Conservation (phyloP, 1,140 invertebrate species). For the Drosophila asahinai region DNA sequence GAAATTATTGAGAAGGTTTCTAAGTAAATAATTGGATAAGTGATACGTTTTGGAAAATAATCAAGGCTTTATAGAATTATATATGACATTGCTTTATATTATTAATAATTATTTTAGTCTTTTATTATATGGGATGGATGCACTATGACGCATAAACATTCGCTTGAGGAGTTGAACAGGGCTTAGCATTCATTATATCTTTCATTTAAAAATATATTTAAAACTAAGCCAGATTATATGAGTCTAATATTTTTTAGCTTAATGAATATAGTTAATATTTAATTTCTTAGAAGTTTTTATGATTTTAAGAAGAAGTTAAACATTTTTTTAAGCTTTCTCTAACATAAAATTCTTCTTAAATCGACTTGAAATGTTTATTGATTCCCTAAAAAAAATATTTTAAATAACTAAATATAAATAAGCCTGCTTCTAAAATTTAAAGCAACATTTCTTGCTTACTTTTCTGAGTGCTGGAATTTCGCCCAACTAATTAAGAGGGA, state of each 20-base stretch:
- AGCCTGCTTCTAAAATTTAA: neutral
- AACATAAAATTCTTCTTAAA: no score
- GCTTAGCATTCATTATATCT: neutral
- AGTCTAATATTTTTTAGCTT: neutral
- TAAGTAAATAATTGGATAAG: no score
- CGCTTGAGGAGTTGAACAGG: no score
- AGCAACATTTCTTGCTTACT: neutral
- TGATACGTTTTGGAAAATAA: neutral
- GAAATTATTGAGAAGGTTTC: neutral
- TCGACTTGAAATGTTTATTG: no score
- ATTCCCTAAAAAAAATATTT: no score
- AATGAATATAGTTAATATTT: neutral
- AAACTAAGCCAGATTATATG: neutral
- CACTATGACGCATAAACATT: neutral
- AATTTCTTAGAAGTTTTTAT: neutral
- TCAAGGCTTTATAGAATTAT: accelerated
- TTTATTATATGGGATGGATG: neutral
- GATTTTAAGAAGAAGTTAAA: neutral
- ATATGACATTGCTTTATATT: neutral
- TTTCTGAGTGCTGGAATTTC: slow-evolving; percentile 17
- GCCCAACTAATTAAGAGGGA: slow-evolving; percentile 44
- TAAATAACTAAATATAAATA: neutral
- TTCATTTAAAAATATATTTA: neutral
- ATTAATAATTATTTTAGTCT: neutral
- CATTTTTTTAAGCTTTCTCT: no score